Percentiles rank a stretch among this genome's conserved stretches.
phyloP scores from a whole-genome alignment of 1,140 invertebrate species.

The Pogonus chalceus region DNA sequence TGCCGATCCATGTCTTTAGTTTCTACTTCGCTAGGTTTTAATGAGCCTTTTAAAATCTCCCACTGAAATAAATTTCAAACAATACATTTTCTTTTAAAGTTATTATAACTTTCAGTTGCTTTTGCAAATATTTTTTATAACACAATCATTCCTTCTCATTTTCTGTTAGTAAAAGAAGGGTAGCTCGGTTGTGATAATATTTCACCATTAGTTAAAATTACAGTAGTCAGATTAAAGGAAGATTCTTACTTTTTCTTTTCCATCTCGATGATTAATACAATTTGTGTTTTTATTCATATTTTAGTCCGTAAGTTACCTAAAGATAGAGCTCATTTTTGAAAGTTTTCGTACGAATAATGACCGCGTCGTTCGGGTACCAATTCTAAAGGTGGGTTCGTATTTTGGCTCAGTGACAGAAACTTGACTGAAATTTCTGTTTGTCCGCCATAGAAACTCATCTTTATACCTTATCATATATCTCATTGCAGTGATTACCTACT shows the following conservation, averaged over 20 bases:
- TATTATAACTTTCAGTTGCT: background rate
- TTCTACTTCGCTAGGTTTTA: background rate
- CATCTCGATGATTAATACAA: background rate
- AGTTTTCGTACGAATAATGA: too few relatives aligned
- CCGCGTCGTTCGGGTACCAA: too few relatives aligned
- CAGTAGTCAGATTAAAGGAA: conserved; percentile 2
- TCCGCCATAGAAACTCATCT: background rate
- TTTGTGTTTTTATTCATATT: background rate
- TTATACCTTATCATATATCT: background rate
- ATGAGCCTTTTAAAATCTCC: background rate
- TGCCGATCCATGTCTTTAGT: background rate
- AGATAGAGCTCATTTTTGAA: too few relatives aligned
- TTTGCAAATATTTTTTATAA: conserved; percentile 5
- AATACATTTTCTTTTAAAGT: background rate
- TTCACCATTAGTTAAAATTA: conserved; percentile 7
- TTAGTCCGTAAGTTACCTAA: too few relatives aligned
- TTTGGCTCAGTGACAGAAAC: conserved; percentile 1
- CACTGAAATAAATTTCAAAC: background rate
- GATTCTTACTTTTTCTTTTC: background rate
- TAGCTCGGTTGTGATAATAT: background rate
- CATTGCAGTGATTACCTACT: background rate
- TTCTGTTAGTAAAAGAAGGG: background rate
- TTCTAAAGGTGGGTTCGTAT: conserved; percentile 1
- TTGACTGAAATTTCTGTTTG: background rate
- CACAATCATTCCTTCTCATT: background rate